Percentiles rank a stretch among this genome's conserved stretches.
phyloP scores from a whole-genome alignment of 2,797 vertebrate genomes.

The Leucoraja ocellata region DNA sequence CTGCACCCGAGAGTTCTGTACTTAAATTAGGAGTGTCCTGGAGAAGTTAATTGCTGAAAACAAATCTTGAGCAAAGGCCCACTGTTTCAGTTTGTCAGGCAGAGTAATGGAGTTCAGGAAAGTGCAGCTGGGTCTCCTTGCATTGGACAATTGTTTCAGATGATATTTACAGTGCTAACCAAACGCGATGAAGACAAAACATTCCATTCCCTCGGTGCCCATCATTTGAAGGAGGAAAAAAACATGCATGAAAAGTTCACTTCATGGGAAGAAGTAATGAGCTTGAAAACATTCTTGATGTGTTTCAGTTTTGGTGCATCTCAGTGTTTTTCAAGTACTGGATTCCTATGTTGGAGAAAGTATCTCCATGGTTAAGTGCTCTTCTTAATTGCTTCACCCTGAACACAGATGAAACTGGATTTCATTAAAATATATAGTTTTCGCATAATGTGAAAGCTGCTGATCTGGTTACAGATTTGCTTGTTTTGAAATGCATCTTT shows the following conservation, averaged over 20 bases:
- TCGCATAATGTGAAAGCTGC: not conserved
- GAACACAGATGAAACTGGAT: too few species aligned
- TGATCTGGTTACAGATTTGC: too few species aligned
- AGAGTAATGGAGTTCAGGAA: constrained; percentile 21
- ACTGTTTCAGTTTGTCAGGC: not conserved
- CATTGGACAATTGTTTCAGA: not conserved
- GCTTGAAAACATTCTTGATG: not conserved
- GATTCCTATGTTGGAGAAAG: not conserved
- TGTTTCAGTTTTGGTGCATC: not conserved
- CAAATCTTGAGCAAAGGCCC: not conserved
- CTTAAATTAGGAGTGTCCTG: not conserved
- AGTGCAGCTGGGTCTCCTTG: not conserved
- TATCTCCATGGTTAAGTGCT: not conserved
- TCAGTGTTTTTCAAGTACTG: not conserved
- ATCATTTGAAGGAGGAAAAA: not conserved
- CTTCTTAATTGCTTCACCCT: not conserved
- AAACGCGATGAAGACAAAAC: not conserved
- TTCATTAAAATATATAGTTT: not conserved
- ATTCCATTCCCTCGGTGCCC: not conserved
- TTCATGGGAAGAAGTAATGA: not conserved
- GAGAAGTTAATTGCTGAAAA: not conserved
- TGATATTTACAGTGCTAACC: not conserved
- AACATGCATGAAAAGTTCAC: not conserved
- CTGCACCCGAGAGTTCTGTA: not conserved
- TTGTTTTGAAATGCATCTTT: not conserved